A percentile compares a stretch with the other conserved stretches of the same genome.
Evolutionary conservation across 2,113 vertebrate genomes (phyloP).

Genomic region (Chauna torquata): DNA sequence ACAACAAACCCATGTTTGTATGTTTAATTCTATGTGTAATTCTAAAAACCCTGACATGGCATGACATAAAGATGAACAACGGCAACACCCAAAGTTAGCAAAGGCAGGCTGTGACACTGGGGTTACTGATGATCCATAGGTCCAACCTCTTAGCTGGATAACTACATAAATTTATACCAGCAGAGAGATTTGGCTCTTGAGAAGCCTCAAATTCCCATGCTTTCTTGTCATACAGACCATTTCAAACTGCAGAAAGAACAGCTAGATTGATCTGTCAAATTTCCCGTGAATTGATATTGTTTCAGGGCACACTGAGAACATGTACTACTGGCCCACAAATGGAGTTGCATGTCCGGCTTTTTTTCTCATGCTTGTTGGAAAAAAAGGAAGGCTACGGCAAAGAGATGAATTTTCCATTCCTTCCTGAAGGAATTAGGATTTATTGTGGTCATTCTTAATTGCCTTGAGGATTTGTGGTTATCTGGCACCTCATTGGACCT

Average conservation of each 20-base stretch:
- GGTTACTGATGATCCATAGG: neutral
- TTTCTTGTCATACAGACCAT: neutral
- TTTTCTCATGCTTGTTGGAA: neutral
- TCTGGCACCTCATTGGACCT: neutral
- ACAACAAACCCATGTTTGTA: constrained; percentile 46
- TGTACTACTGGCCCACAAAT: neutral
- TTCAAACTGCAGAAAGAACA: neutral
- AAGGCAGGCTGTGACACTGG: neutral
- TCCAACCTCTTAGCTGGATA: neutral
- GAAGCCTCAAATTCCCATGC: neutral
- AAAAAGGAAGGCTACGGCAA: neutral
- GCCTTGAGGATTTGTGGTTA: neutral
- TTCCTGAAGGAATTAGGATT: neutral
- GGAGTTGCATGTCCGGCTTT: neutral
- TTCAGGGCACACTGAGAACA: neutral
- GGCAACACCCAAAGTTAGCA: constrained; percentile 3
- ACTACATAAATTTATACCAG: neutral
- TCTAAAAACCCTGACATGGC: neutral
- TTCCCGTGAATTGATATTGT: neutral
- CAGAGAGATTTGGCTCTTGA: neutral
- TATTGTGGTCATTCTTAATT: neutral
- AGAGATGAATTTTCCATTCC: neutral
- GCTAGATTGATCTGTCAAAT: accelerated
- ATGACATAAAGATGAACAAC: neutral
- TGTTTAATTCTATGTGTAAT: too few relatives aligned